Percentiles rank a stretch among this genome's conserved stretches.
Evolutionary conservation across 1,140 invertebrate species (phyloP).

Genomic region (Sitodiplosis mosellana): DNA sequence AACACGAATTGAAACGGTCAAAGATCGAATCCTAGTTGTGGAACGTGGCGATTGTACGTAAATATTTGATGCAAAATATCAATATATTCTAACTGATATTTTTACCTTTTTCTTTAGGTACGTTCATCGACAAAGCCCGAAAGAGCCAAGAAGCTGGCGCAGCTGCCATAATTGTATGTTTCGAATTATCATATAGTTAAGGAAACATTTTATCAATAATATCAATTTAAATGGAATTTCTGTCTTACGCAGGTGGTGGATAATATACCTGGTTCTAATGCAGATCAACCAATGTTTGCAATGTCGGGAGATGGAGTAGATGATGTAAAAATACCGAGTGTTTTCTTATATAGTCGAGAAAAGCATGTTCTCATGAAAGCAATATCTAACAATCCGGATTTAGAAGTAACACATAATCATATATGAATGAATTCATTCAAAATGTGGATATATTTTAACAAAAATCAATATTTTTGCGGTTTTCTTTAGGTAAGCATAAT

Average conservation of each 20-base stretch:
- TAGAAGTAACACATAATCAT: no score
- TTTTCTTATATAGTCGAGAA: conserved; percentile 78
- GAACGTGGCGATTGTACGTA: conserved; percentile 81
- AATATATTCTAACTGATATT: no score
- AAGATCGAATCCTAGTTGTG: conserved; percentile 63
- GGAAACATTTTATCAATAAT: no score
- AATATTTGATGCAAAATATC: no score
- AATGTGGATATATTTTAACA: not conserved
- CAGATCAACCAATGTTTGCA: conserved; percentile 68
- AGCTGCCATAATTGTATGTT: conserved; percentile 55
- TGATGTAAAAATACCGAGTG: conserved; percentile 75
- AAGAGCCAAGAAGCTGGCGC: conserved; percentile 68
- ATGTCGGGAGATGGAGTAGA: conserved; percentile 88
- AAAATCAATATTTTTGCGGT: not conserved
- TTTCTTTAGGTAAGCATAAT: not conserved
- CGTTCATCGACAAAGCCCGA: conserved; percentile 89
- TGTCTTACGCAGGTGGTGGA: conserved; percentile 35
- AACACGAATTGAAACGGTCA: conserved; percentile 36
- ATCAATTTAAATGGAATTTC: no score
- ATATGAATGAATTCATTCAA: not conserved
- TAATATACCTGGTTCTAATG: conserved; percentile 55
- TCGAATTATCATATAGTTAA: no score
- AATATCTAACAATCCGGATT: not conserved
- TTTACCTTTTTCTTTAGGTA: no score
- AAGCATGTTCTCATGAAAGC: conserved; percentile 15